Base-by-base conservation (phyloP, 2,797 vertebrate genomes). In the Pempheris klunzingeri region DNA sequence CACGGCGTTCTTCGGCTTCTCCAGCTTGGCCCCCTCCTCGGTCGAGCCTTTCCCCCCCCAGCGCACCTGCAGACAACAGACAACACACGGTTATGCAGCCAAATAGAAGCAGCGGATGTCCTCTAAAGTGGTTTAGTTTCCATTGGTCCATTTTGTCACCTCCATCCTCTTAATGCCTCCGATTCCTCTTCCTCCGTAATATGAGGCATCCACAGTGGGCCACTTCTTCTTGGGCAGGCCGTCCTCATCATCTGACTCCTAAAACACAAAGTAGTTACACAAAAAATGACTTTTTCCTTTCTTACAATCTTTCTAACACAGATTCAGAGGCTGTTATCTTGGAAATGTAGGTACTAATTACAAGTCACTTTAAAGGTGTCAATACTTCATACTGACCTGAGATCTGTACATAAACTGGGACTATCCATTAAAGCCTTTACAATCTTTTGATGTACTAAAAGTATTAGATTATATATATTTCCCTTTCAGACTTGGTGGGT, bases 1-100 rank as follows among this genome's bases (percentile, higher is more conserved):
- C 85, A 97, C 94, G 0, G 97, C 97, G 22, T 98, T 98, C 92
- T 98, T 96, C 2, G 97, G 97, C 82, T 98, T 98, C 90, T 98
- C 97, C 81, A 98, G 78, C 83, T 97, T 97, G 2, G 97, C 97
- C 53, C 97, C 97, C 89, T 98, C 97, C 87, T 98, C 97, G 0
- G 97, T 98, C 0, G 97, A 97, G 2, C 97, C 97, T 67, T 97
- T 97, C n/a, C 95, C 97, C 79, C 97, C 97, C 97, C 97, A 98
- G 9, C 96, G 96, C 62, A 98, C 97, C 97, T 98, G 75, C 41
- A 63, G 20, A 59, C 4, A 24, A 39, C 50, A 55, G 20, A 62
- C 0, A n/a, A 26, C 0, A 15, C 41, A 20, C 65, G 17, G 76
- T 63, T 2, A 11, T 7, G 39, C 24, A 22, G 6, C 9, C 15